Base-by-base conservation (phyloP, 2,113 vertebrate genomes). In the Oceanodroma tethys region DNA sequence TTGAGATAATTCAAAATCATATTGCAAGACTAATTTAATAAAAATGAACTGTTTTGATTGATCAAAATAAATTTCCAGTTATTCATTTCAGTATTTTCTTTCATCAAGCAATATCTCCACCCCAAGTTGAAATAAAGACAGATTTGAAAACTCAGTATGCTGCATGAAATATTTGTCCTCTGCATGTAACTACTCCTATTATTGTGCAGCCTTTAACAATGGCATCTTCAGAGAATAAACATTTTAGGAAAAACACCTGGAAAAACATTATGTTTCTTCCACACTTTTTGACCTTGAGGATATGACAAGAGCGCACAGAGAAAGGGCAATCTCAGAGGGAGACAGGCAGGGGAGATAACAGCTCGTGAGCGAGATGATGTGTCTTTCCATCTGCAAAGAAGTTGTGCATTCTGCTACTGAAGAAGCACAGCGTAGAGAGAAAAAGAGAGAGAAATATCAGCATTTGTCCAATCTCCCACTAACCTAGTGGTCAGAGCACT, bases 251-350 rank as follows among this genome's bases (percentile, higher is more conserved):
- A 89, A 84, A 82, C 65, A 81, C 53, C 84, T 91, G 89, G 56
- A 94, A 93, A 92, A 79, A 53, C 34, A 45, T 59, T 62, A 25
- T 90, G 11, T 68, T 79, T 73, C 30, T 89, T 92, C 20, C 36
- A 81, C 8, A 29, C 9, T 91, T 82, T 81, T 90, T 88, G 92
- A 92, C 76, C 95, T 97, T 81, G 87, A 81, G 73, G 42, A 40
- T 87, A 59, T 30, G n/a, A 88, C 32, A 86, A 78, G 29, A 93
- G 40, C 43, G 68, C 21, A 53, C 36, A 95, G 73, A 96, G 14
- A 95, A 96, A 92, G 76, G 73, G 84, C 53, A 94, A 81, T 65
- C 81, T 87, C 70, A 47, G 52, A 80, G 79, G 63, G 85, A 93
- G 62, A 47, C 23, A 93, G 13, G 36, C 32, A 62, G 25, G 36